Evolutionary conservation across 2,113 vertebrate genomes (phyloP).

Genomic region (Neogobius melanostomus): DNA sequence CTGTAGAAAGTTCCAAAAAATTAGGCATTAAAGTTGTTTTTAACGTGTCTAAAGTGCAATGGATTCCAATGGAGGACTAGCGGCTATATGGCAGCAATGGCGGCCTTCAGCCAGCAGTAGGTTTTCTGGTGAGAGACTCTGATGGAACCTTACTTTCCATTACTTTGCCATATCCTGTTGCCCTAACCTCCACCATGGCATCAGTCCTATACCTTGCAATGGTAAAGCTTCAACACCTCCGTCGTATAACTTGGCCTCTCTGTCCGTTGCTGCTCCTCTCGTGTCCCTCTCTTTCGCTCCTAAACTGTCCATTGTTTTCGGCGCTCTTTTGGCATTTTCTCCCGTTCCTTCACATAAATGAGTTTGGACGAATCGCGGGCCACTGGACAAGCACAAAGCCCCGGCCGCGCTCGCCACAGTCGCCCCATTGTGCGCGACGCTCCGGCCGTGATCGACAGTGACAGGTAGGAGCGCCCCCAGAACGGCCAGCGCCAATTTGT

Average conservation of each 20-base stretch:
- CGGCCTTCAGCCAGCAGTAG: no score
- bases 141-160: no score
- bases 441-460: neutral
- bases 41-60: no score
- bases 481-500: neutral
- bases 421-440: neutral
- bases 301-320: neutral
- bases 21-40: no score
- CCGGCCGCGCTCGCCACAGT: neutral
- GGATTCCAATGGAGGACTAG: no score
- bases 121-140: no score
- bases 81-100: no score
- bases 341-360: neutral
- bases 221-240: no score
- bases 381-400: constrained; percentile 3
- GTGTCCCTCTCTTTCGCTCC: neutral
- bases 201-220: no score
- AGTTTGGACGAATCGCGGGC: neutral
- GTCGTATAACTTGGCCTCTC: neutral
- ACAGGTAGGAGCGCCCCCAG: neutral
- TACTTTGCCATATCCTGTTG: no score
- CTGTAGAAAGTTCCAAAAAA: no score
- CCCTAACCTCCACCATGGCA: no score
- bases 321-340: neutral
- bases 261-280: neutral